Base-by-base conservation (phyloP, 2,888 invertebrate species). In the Drosophila tanythrix region DNA sequence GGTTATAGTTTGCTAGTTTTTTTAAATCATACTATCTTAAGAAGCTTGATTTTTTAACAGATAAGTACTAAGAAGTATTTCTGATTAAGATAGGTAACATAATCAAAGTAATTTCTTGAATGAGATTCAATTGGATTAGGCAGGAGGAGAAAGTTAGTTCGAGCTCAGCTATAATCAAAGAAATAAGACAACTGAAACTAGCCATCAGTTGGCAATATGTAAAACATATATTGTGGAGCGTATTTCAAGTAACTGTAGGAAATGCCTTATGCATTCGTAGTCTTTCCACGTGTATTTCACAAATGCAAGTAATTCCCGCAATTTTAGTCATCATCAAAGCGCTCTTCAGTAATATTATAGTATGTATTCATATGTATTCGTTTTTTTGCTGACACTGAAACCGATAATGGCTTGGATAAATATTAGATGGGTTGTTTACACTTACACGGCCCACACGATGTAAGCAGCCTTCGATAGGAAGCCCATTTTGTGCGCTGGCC, bases 371-470 rank as follows among this genome's bases (percentile, higher is more conserved):
- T 1, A 15, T 15, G 21, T 46, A 15, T 46, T 2, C 21, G 13
- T 31, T 36, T 25, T 8, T 11, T 11, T 43, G 61, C 55, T 64
- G 58, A 62, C 58, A 72, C 48, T 70, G 11, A 55, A 46, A 35
- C 33, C 21, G 40, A 21, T 21, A 46, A 15, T 46, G 46, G 29
- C 33, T 51, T 27, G 31, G 18, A 10, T 33, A 21, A 27, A 13
- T 29, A 35, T 43, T 25, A 35, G 35, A 33, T 52, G 29, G 10
- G 13, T 35, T 25, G 15, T 13, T 48, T 21, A 21, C 8, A 96
- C 96, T 96, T 94, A 96, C 96, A 96, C 96, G 94, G 96, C 96
- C 95, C 96, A 96, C 92, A 96, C 95, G 92, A 96, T 96, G 93
- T 96, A 96, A 86, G 96, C 95, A 72, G 96, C 96, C 93, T 96